These are phyloP conservation scores for Montipora efflorescens DNA, from an alignment of 64 coral and sea anemone genomes.

Conservation along the genomic window DNA sequence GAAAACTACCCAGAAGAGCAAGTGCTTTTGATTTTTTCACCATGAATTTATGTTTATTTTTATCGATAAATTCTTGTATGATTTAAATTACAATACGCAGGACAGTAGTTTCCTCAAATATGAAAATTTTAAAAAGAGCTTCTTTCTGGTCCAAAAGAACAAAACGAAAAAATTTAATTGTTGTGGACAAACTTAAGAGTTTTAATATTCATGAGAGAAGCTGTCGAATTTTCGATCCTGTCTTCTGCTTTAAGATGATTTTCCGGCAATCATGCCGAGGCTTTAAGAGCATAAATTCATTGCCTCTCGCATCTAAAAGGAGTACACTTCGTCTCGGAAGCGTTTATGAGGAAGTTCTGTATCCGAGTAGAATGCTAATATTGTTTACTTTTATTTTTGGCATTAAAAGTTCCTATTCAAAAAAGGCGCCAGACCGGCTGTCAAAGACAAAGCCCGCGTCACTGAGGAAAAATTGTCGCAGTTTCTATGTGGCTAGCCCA, in stretches of 20 bases:
- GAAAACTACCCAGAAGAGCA: neutral
- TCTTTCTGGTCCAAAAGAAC: neutral
- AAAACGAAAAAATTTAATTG: neutral
- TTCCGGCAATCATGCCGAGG: neutral
- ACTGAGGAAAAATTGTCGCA: slow-evolving; percentile 3
- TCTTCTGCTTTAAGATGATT: neutral
- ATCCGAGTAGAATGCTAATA: slow-evolving; percentile 10
- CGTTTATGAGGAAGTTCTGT: neutral
- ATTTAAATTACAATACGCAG: neutral
- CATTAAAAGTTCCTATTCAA: slow-evolving; percentile 26
- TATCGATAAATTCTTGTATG: neutral
- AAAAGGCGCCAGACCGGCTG: slow-evolving; percentile 34
- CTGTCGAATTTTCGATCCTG: neutral
- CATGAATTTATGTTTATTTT: neutral
- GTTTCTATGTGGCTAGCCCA: neutral
- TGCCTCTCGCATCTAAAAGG: neutral
- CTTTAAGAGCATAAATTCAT: neutral
- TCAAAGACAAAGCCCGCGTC: neutral
- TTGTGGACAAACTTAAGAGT: neutral
- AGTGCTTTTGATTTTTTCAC: neutral
- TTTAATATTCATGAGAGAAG: slow-evolving; percentile 30
- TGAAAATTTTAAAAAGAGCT: neutral
- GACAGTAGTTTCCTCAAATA: neutral
- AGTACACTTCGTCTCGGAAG: neutral
- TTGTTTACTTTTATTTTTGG: neutral